phyloP scores from a whole-genome alignment of 2,113 vertebrate species.

The Condylura cristata region DNA sequence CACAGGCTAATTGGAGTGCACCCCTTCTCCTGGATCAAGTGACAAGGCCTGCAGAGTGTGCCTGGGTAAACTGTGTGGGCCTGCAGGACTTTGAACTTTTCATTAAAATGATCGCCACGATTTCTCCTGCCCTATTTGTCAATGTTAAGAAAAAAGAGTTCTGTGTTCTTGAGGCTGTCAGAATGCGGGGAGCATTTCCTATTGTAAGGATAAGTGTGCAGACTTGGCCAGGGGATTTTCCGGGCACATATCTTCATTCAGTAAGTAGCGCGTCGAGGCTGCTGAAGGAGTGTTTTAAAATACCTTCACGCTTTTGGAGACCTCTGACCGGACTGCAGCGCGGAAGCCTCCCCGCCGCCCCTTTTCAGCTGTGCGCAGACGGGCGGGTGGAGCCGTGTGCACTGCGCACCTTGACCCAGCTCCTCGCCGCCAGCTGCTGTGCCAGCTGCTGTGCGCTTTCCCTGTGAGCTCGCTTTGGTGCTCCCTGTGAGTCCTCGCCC shows the following conservation, averaged over 20 bases:
- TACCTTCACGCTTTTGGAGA: not conserved
- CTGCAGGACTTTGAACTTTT: constrained; percentile 5
- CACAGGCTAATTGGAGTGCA: not conserved
- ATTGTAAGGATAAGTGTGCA: not conserved
- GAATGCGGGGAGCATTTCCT: not conserved
- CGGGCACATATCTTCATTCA: not conserved
- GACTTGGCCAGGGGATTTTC: not conserved
- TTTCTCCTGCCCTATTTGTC: not conserved
- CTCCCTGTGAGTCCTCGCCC: not conserved
- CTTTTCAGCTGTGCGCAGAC: too few relatives aligned
- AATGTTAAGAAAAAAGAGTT: constrained; percentile 2
- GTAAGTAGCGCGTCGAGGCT: not conserved
- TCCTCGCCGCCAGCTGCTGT: not conserved
- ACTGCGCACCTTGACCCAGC: not conserved
- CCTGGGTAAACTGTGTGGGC: not conserved
- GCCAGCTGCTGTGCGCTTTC: not conserved
- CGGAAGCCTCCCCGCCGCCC: not conserved
- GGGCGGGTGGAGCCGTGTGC: too few relatives aligned
- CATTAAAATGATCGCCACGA: not conserved
- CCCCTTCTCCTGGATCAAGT: not conserved
- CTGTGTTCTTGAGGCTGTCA: not conserved
- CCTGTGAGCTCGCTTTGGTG: not conserved
- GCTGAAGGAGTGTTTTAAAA: not conserved
- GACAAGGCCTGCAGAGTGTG: not conserved
- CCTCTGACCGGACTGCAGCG: not conserved